Conservation (phyloP, 2,113 vertebrate species). For the Nesoenas mayeri region DNA sequence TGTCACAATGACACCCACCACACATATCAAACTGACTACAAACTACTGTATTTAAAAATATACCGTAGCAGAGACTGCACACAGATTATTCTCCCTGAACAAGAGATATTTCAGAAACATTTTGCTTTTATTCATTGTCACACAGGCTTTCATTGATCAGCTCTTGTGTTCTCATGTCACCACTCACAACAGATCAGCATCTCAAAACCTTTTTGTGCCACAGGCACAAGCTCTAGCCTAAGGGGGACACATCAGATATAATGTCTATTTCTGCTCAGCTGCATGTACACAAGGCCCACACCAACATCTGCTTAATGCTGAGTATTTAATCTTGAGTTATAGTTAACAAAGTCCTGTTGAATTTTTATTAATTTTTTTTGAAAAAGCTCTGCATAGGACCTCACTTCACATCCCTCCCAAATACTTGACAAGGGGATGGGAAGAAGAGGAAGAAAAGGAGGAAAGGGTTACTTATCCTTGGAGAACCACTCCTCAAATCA, state of each 20-base stretch:
- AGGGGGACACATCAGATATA: not conserved
- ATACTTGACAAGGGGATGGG: not conserved
- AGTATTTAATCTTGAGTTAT: not conserved
- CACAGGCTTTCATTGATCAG: not conserved
- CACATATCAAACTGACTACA: fast-evolving
- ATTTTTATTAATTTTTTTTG: not conserved
- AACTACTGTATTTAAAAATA: not conserved
- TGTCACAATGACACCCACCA: not conserved
- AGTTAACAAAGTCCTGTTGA: not conserved
- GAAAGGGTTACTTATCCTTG: not conserved
- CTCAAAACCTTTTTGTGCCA: not conserved
- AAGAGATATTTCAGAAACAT: not conserved
- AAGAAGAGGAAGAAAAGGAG: not conserved
- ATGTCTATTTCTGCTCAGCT: not conserved
- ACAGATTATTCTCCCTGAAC: fast-evolving
- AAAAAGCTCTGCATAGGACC: too few relatives aligned
- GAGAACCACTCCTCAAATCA: not conserved
- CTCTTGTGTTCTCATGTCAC: fast-evolving
- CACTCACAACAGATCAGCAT: not conserved
- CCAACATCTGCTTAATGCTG: not conserved
- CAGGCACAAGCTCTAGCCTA: not conserved
- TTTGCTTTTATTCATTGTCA: not conserved
- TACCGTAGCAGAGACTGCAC: not conserved
- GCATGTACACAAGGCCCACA: not conserved
- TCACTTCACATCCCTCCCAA: not conserved